These are phyloP conservation scores for Drosophila picticornis DNA, from an alignment of 2,888 invertebrate genomes.

Conservation along the genomic window DNA sequence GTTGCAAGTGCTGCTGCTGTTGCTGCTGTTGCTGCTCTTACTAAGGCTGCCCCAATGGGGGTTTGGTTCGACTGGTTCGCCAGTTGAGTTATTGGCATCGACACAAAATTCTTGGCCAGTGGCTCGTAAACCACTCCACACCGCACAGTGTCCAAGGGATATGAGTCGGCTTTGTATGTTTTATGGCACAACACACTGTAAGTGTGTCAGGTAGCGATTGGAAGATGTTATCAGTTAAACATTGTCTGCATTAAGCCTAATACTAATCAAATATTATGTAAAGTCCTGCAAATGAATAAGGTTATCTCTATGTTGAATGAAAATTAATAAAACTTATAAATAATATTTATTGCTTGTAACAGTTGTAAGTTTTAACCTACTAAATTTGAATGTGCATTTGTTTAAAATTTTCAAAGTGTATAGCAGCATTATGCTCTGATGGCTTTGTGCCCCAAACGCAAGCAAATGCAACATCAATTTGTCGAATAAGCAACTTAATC, in stretches of 20 bases:
- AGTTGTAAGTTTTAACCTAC: background rate
- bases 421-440: background rate
- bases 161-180: slow-evolving; percentile 9
- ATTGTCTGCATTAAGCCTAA: background rate
- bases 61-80: slow-evolving; percentile 11
- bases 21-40: slow-evolving; percentile 28
- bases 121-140: slow-evolving; percentile 59
- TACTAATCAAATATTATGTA: background rate
- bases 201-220: slow-evolving; percentile 1
- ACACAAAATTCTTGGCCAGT: slow-evolving; percentile 59
- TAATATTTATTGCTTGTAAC: background rate
- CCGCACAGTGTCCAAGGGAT: slow-evolving; percentile 19
- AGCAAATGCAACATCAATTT: slow-evolving; percentile 71
- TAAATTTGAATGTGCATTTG: background rate
- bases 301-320: background rate
- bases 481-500: slow-evolving; percentile 82
- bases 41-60: slow-evolving; percentile 3
- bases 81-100: slow-evolving; percentile 68
- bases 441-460: slow-evolving; percentile 14
- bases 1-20: slow-evolving; percentile 51
- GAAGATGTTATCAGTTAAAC: background rate
- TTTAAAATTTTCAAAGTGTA: background rate
- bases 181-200: slow-evolving; percentile 22
- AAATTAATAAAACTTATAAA: background rate
- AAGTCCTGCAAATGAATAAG: too few relatives aligned